Evolutionary conservation across 2,797 vertebrate genomes (phyloP).

Genomic region (Enteromius radiatus): DNA sequence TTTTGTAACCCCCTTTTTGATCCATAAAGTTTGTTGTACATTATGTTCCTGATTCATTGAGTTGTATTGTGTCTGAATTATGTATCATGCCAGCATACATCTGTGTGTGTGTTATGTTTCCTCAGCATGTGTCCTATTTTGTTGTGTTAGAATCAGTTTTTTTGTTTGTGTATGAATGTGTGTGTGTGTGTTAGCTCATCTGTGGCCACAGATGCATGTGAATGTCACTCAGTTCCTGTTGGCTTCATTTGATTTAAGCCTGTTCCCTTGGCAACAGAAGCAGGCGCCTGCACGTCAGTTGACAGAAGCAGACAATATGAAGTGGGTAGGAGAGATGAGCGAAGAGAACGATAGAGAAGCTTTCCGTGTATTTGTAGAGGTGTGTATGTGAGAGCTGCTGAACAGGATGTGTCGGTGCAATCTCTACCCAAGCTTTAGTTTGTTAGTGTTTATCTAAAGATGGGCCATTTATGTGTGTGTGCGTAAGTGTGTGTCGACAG

Average conservation of each 20-base stretch:
- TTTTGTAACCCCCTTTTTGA: neutral
- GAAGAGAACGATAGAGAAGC: conserved; percentile 44
- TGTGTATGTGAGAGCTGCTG: neutral
- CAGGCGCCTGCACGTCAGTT: conserved; percentile 59
- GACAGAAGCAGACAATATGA: conserved; percentile 62
- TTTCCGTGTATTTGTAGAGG: conserved; percentile 40
- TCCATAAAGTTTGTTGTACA: neutral
- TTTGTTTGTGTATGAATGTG: conserved; percentile 46
- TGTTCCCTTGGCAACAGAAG: conserved; percentile 65
- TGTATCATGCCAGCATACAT: neutral
- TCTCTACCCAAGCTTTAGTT: neutral
- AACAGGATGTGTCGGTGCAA: neutral
- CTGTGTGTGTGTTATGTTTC: conserved; percentile 17
- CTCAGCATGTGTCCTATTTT: conserved; percentile 45
- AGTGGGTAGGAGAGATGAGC: conserved; percentile 59
- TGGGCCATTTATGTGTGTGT: neutral
- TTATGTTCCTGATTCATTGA: neutral
- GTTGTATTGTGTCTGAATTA: neutral
- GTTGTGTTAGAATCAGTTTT: conserved; percentile 46
- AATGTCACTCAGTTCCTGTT: conserved; percentile 54
- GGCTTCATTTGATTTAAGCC: conserved; percentile 61
- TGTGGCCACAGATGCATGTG: conserved; percentile 52
- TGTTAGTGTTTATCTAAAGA: conserved; percentile 5
- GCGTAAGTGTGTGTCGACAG: neutral
- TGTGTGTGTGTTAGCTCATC: conserved; percentile 54